These are phyloP conservation scores for Harpalus rufipes DNA, from an alignment of 2,888 invertebrate species.

Conservation along the genomic window DNA sequence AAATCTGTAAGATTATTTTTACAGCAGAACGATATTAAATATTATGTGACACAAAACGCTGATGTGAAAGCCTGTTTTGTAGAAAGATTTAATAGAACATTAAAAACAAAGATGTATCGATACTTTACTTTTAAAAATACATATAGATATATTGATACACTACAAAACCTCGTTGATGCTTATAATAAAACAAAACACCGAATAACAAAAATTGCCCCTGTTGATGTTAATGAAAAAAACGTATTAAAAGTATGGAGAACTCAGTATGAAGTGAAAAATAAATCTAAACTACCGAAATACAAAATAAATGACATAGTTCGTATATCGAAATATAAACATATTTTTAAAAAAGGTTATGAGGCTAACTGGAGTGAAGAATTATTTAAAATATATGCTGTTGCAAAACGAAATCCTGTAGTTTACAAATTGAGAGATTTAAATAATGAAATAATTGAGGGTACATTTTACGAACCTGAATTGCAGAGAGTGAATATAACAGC, in stretches of 20 bases:
- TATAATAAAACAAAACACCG: too few relatives aligned
- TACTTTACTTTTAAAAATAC: too few relatives aligned
- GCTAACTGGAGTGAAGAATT: constrained; percentile 41
- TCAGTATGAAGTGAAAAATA: constrained; percentile 1
- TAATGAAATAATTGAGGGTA: constrained; percentile 27
- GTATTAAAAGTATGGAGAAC: constrained; percentile 32
- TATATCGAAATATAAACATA: constrained; percentile 29
- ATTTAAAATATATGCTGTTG: constrained; percentile 14
- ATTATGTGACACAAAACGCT: too few relatives aligned
- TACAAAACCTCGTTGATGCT: too few relatives aligned
- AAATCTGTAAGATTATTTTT: too few relatives aligned
- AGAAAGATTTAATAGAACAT: too few relatives aligned
- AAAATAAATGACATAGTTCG: constrained; percentile 31
- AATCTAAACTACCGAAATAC: constrained; percentile 9
- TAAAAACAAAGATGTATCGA: too few relatives aligned
- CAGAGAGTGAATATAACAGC: constrained; percentile 10
- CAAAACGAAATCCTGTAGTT: constrained; percentile 34
- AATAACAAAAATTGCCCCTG: too few relatives aligned
- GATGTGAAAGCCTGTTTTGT: too few relatives aligned
- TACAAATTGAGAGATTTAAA: constrained; percentile 47
- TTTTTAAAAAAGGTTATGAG: constrained; percentile 29
- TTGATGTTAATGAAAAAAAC: constrained; percentile 18
- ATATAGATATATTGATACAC: too few relatives aligned
- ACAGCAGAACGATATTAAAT: too few relatives aligned
- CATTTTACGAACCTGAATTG: constrained; percentile 41